Evolutionary conservation across 2,113 vertebrate genomes (phyloP), one percentile per base, ranked within the genome.

Genomic region (Campylorhamphus procurvoides): DNA sequence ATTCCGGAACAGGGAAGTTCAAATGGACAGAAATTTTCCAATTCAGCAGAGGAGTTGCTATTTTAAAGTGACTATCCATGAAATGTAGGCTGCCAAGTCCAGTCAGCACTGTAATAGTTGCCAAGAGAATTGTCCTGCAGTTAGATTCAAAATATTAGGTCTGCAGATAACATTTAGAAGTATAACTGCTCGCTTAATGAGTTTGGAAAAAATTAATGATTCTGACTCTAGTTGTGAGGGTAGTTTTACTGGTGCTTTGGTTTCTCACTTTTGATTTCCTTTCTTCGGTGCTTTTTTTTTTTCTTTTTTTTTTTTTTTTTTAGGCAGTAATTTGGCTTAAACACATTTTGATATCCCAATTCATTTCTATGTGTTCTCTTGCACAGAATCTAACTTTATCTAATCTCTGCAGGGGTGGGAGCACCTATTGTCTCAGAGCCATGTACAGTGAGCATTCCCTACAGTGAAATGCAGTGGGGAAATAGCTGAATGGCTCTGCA

Each of bases 81-180:
- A 39, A 76, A 67, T 37, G 10, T 19, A 53, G 9, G 23, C 35
- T 87, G 42, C n/a, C 46, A 85, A 90, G 33, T 86, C 29, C 22
- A 63, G 37, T 71, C 88, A 66, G 39, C 17, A 33, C 18, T 71
- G 25, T 67, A 85, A 53, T 37, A 46, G 39, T n/a, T 71, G 42
- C 84, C 35, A 63, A 58, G 33, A 87, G 40, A 69, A 76, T 19
- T 47, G 42, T 84, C 33, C 44, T 88, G 35, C 20, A 44, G 42
- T 59, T 55, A 92, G 24, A 27, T 58, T 87, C 84, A 89, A 73
- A 96, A 76, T 82, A 84, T 79, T 89, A 84, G 13, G 23, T 40
- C 42, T 91, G 69, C 37, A 83, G 53, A 33, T 28, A 74, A 76
- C 42, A 47, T 40, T 77, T 93, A 91, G 35, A 19, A 80, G 17